Conservation (phyloP, 2,888 invertebrate genomes). For the Lasius fuliginosus region DNA sequence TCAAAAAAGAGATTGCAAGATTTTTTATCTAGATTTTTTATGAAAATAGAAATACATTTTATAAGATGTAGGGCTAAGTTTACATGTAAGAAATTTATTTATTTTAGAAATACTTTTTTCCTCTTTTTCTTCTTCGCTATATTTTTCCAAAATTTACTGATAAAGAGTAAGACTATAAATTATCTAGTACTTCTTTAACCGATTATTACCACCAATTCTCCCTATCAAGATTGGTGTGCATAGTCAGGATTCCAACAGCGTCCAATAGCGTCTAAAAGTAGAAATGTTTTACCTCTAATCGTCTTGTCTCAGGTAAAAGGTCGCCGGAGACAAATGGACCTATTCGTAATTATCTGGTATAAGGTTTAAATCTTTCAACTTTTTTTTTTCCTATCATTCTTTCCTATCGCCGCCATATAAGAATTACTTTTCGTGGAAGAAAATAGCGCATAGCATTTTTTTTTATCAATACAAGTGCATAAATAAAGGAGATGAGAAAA, state of each 20-base stretch:
- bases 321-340: background rate
- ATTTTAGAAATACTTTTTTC: background rate
- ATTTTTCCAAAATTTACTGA: background rate
- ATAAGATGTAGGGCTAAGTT: background rate
- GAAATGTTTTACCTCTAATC: background rate
- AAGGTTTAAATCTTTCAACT: background rate
- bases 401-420: background rate
- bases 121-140: too few relatives aligned
- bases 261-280: background rate
- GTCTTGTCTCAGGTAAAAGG: conserved; percentile 20
- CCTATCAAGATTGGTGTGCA: background rate
- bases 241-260: conserved; percentile 16
- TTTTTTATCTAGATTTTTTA: background rate
- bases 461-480: background rate
- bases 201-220: background rate
- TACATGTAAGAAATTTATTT: background rate
- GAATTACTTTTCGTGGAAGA: background rate
- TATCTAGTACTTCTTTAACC: background rate
- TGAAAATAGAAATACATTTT: background rate
- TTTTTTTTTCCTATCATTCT: conserved; percentile 10
- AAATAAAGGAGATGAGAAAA: background rate
- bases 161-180: background rate
- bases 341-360: conserved; percentile 13
- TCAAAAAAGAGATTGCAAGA: background rate
- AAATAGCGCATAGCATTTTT: background rate